Conservation (phyloP, 2,797 vertebrate species). For the Acipenser oxyrinchus region DNA sequence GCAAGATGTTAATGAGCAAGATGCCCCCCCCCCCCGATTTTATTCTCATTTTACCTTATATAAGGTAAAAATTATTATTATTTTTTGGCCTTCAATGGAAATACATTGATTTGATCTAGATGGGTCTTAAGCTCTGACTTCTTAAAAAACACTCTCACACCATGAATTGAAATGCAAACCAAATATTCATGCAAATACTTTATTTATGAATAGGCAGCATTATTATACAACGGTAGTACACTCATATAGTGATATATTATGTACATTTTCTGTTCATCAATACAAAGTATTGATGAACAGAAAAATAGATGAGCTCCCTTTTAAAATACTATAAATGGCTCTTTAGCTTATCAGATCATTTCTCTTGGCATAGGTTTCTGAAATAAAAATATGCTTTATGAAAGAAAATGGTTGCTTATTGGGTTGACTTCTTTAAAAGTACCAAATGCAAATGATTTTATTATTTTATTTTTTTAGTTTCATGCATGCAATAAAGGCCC, state of each 20-base stretch:
- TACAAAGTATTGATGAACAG: conserved; percentile 62
- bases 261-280: conserved; percentile 53
- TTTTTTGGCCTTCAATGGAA: neutral
- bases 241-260: conserved; percentile 61
- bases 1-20: too few species aligned
- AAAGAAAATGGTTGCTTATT: conserved; percentile 67
- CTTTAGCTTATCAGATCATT: conserved; percentile 54
- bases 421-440: conserved; percentile 49
- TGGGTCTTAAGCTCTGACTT: neutral
- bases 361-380: conserved; percentile 66
- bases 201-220: conserved; percentile 67
- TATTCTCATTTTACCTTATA: neutral
- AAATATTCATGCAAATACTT: conserved; percentile 63
- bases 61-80: conserved; percentile 1
- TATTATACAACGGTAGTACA: conserved; percentile 65
- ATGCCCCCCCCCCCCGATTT: too few species aligned
- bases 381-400: conserved; percentile 72
- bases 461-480: conserved; percentile 34
- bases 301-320: conserved; percentile 53
- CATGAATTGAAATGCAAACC: conserved; percentile 46
- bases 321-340: conserved; percentile 64
- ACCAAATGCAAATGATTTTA: conserved; percentile 60
- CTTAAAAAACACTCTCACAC: neutral
- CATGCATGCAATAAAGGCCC: conserved; percentile 61
- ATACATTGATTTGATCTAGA: neutral